Evolutionary conservation across 2,113 vertebrate genomes (phyloP).

Genomic region (Aptenodytes patagonicus): DNA sequence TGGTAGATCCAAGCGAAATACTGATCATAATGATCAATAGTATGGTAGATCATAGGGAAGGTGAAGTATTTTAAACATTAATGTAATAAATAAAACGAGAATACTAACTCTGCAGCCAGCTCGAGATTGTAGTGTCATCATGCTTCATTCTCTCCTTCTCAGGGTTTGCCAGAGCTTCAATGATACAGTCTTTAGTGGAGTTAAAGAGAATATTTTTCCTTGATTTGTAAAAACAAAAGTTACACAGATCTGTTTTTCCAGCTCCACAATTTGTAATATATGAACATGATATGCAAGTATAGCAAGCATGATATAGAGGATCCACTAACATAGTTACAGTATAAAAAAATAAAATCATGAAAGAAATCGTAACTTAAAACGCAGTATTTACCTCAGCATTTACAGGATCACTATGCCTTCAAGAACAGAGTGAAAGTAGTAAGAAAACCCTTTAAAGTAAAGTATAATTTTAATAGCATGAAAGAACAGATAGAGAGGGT

Average conservation of each 20-base stretch:
- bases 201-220: constrained; percentile 71
- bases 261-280: not conserved
- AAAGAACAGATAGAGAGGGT: not conserved
- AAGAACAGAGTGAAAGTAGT: not conserved
- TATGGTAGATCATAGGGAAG: not conserved
- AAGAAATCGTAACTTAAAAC: not conserved
- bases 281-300: not conserved
- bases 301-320: not conserved
- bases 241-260: not conserved
- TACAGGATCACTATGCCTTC: not conserved
- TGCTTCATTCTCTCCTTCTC: constrained; percentile 99
- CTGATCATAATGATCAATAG: not conserved
- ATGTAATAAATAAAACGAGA: not conserved
- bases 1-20: not conserved
- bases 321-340: not conserved
- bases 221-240: not conserved
- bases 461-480: not conserved
- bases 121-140: constrained; percentile 96
- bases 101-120: constrained; percentile 95
- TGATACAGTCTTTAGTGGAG: constrained; percentile 90
- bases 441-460: not conserved
- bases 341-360: not conserved
- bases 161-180: constrained; percentile 96
- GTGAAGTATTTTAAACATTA: not conserved
- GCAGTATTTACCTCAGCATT: not conserved